Base-by-base conservation (phyloP, 2,888 invertebrate species). In the Brenthis hecate region DNA sequence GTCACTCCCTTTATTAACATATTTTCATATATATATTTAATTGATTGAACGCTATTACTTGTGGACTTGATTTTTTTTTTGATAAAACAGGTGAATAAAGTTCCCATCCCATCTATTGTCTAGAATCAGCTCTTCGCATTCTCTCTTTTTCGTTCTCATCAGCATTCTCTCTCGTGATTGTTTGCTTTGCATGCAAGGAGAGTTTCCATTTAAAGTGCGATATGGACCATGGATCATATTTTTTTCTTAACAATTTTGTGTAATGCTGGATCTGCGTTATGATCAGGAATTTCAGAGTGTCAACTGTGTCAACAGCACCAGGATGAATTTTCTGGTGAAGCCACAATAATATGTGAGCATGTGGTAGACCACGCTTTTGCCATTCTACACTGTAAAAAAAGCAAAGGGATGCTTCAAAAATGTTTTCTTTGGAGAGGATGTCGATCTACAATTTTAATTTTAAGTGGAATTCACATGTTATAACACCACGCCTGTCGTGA, bases 11-110 rank as follows among this genome's bases (percentile, higher is more conserved):
- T 78, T 80, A 48, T 76, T 77, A 0, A 79, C 61, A 67, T 74
- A 73, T 61, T 78, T 77, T 65, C 75, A 75, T 43, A 76, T 74
- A 76, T 74, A 55, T 79, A 79, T 77, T 85, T 85, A 32, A 87
- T 85, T 0, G 80, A 77, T 65, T 85, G 80, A 0, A 90, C 83
- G 0, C 82, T 84, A 74, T 77, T 81, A 71, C 88, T 91, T 74
- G 56, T 78, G 75, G 11, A 76, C 73, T 16, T 76, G 51, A 65
- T 74, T 77, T 4, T 70, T n/a, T 69, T 67, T 62, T 70, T 0
- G 64, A 74, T 3, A 78, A 64, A 6, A 80, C 61, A 0, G 75
- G 76, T 1, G 68, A 73, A 73, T 76, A 77, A 0, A 77, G 77
- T 2, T 75, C 75, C 75, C 0, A 77, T 19, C 58, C 76, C 76